Percentiles rank a stretch among this genome's conserved stretches.
These are phyloP conservation scores for Hippolais icterina DNA, from an alignment of 2,113 vertebrate species.

Conservation along the genomic window DNA sequence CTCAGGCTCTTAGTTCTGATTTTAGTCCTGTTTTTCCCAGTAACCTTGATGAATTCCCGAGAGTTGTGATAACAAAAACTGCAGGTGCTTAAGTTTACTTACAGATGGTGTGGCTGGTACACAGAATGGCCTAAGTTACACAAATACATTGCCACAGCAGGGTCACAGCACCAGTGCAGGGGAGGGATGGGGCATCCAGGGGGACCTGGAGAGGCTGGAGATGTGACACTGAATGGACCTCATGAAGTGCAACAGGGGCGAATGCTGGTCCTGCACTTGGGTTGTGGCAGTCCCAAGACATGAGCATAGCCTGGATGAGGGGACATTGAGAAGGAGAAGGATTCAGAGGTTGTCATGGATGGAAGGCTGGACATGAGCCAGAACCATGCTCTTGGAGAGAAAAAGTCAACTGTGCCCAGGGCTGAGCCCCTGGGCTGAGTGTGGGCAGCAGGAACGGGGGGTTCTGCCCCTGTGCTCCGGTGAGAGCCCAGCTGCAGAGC, in stretches of 20 bases:
- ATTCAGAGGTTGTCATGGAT: background rate
- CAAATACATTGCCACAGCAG: too few relatives aligned
- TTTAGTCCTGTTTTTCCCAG: too few relatives aligned
- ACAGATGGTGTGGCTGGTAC: too few relatives aligned
- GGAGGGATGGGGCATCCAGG: background rate
- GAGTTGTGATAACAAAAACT: too few relatives aligned
- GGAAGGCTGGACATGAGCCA: background rate
- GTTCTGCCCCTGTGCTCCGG: background rate
- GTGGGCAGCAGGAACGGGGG: background rate
- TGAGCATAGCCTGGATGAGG: background rate
- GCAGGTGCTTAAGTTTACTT: too few relatives aligned
- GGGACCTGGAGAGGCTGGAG: background rate
- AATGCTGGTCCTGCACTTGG: background rate
- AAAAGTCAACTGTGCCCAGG: fast-evolving
- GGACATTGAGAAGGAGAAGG: background rate
- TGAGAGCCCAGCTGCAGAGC: background rate
- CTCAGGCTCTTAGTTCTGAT: too few relatives aligned
- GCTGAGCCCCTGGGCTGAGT: fast-evolving
- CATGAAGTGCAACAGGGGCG: background rate
- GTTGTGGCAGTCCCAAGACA: background rate
- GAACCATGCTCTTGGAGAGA: background rate
- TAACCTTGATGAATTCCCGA: too few relatives aligned
- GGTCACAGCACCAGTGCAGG: background rate
- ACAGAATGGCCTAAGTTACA: too few relatives aligned
- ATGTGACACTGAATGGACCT: too few relatives aligned